Evolutionary conservation across 2,888 invertebrate genomes (phyloP).

Genomic region (Tyria jacobaeae): DNA sequence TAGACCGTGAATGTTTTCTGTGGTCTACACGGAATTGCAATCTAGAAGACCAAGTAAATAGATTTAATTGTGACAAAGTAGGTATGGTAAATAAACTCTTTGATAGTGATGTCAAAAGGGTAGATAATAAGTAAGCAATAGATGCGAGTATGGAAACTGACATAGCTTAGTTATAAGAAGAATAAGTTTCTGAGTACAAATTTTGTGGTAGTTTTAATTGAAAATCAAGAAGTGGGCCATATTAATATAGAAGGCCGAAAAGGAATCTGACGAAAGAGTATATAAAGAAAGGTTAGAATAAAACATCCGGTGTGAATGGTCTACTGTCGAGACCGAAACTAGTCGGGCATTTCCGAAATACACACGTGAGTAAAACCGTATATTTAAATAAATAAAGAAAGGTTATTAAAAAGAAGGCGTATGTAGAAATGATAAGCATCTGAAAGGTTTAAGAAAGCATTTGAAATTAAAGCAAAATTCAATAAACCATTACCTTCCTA

Average conservation of each 20-base stretch:
- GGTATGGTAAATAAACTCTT: not conserved
- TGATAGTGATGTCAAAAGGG: not conserved
- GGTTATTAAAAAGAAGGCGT: slow-evolving; percentile 17
- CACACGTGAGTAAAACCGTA: too few relatives aligned
- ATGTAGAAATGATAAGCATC: slow-evolving; percentile 6
- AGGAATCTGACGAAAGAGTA: slow-evolving; percentile 36
- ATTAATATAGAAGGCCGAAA: slow-evolving; percentile 63
- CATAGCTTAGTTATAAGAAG: not conserved
- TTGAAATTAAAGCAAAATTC: slow-evolving; percentile 30
- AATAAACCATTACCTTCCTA: slow-evolving; percentile 89
- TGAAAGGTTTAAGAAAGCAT: slow-evolving; percentile 26
- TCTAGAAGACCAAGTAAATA: slow-evolving; percentile 71
- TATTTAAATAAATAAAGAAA: slow-evolving; percentile 11
- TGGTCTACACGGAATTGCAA: slow-evolving; percentile 94
- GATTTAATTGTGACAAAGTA: not conserved
- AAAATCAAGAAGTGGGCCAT: not conserved
- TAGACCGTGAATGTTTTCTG: slow-evolving; percentile 95
- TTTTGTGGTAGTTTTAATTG: not conserved
- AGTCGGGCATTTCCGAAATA: too few relatives aligned
- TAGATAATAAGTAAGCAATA: not conserved
- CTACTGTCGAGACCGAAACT: too few relatives aligned
- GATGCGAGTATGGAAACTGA: not conserved
- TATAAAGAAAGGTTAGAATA: slow-evolving; percentile 12
- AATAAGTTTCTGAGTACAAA: not conserved
- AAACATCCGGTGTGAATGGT: too few relatives aligned